A percentile compares a stretch with the other conserved stretches of the same genome.
These are phyloP conservation scores for Sturmia bella DNA, from an alignment of 2,888 invertebrate genomes.

Conservation along the genomic window DNA sequence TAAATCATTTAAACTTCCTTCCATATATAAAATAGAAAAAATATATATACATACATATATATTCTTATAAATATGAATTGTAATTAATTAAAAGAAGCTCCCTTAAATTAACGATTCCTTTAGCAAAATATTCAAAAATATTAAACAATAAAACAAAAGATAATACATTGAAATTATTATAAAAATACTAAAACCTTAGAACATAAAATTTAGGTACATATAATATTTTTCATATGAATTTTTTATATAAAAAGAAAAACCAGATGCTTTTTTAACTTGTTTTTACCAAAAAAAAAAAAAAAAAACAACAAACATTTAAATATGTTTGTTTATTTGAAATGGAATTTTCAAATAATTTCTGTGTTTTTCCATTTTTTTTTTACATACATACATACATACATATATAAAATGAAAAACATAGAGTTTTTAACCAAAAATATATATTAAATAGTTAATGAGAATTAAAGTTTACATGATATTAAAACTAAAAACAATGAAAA, in stretches of 20 bases:
- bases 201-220: slow-evolving; percentile 62
- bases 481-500: slow-evolving; percentile 38
- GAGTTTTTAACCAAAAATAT: slow-evolving; percentile 53
- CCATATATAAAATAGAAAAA: slow-evolving; percentile 64
- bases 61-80: slow-evolving; percentile 57
- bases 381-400: too few species aligned
- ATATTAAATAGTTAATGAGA: slow-evolving; percentile 32
- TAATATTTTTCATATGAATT: slow-evolving; percentile 74
- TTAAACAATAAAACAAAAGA: slow-evolving; percentile 69
- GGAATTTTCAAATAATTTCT: slow-evolving; percentile 68
- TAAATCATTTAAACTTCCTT: slow-evolving; percentile 66
- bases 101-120: slow-evolving; percentile 80
- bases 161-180: slow-evolving; percentile 64
- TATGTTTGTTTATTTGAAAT: slow-evolving; percentile 58
- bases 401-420: slow-evolving; percentile 59
- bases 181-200: slow-evolving; percentile 66
- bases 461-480: slow-evolving; percentile 53
- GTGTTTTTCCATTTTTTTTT: slow-evolving; percentile 74
- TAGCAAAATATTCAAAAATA: slow-evolving; percentile 80
- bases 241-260: slow-evolving; percentile 53
- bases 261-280: too few species aligned
- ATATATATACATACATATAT: too few species aligned
- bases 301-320: slow-evolving; percentile 54
- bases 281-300: slow-evolving; percentile 50
- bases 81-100: slow-evolving; percentile 70